phyloP scores from a whole-genome alignment of 30 jellyfish, hydroid and myxozoan genomes.

The Aurelia aurita region DNA sequence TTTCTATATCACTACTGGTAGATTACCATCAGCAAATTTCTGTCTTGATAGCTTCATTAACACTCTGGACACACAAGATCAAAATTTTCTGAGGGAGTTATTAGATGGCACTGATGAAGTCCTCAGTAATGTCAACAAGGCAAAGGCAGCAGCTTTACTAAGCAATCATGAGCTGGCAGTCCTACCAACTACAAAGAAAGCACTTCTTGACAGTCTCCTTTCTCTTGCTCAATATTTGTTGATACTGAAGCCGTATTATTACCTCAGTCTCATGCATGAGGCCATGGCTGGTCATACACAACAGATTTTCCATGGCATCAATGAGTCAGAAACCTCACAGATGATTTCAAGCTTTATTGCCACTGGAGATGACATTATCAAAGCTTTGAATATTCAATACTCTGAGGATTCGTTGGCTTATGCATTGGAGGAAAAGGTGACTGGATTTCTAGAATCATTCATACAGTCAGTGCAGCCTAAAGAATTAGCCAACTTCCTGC shows the following conservation, averaged over 20 bases:
- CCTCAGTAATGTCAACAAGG: neutral
- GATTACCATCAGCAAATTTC: conserved; percentile 2
- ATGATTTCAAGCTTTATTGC: neutral
- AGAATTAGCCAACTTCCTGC: neutral
- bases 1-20: neutral
- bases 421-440: conserved; percentile 14
- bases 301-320: neutral
- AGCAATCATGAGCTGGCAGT: conserved; percentile 3
- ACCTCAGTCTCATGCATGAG: neutral
- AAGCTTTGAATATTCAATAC: conserved; percentile 1
- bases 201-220: neutral
- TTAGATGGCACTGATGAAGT: conserved; percentile 4
- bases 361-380: conserved; percentile 4
- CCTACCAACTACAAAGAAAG: neutral
- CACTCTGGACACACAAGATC: conserved; percentile 2
- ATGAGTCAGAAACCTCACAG: neutral
- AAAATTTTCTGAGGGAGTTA: neutral
- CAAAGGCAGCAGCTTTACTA: conserved; percentile 10
- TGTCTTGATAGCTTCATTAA: conserved; percentile 6
- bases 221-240: neutral
- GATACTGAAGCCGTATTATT: conserved; percentile 5
- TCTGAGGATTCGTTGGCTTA: conserved; percentile 2
- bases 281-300: conserved; percentile 1
- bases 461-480: neutral
- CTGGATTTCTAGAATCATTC: conserved; percentile 1